Conservation (phyloP, 2,888 invertebrate genomes). For the Xiphydria camelus region DNA sequence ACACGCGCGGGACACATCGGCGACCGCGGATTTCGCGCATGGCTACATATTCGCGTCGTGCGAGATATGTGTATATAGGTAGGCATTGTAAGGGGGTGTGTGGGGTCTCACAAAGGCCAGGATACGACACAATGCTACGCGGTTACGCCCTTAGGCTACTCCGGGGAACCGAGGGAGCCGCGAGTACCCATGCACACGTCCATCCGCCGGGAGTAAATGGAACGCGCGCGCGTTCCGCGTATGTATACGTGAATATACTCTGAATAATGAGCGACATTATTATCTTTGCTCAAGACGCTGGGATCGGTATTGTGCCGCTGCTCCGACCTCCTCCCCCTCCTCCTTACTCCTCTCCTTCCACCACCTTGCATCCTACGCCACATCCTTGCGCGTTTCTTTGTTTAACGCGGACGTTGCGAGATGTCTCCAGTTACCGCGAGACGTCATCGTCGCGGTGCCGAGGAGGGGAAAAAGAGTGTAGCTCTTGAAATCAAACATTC, state of each 20-base stretch:
- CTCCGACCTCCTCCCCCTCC: background rate
- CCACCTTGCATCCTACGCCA: background rate
- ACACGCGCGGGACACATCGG: too few relatives aligned
- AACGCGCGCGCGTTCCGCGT: background rate
- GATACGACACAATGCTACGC: constrained; percentile 1
- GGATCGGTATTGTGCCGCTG: background rate
- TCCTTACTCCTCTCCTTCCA: too few relatives aligned
- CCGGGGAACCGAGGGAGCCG: background rate
- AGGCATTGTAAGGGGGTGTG: background rate
- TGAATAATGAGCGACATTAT: constrained; percentile 3
- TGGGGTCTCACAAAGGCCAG: constrained; percentile 1
- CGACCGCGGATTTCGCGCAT: too few relatives aligned
- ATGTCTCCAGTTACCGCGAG: background rate
- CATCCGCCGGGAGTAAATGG: background rate
- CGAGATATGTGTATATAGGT: background rate
- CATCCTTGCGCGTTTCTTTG: background rate
- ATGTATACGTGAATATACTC: constrained; percentile 1
- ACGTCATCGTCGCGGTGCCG: background rate
- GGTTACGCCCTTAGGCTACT: constrained; percentile 3
- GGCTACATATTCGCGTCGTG: too few relatives aligned
- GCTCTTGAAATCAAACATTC: too few relatives aligned
- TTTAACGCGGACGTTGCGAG: constrained; percentile 3
- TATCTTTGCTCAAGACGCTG: constrained; percentile 2
- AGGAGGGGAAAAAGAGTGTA: too few relatives aligned
- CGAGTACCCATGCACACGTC: background rate